phyloP scores from a whole-genome alignment of 2,797 vertebrate species.

The Sus cebifrons region DNA sequence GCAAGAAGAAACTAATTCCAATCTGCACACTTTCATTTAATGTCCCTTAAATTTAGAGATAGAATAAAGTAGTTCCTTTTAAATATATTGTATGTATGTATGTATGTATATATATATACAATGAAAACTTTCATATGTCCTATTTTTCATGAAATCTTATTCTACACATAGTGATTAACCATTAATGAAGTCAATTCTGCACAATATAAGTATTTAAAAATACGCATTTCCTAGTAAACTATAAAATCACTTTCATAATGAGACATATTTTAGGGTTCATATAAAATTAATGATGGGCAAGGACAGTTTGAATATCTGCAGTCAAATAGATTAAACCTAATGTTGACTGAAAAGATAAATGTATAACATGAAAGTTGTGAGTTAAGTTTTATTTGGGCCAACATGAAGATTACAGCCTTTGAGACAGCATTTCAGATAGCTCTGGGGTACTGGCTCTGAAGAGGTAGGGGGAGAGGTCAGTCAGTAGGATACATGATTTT shows the following conservation, averaged over 20 bases:
- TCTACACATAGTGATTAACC: neutral
- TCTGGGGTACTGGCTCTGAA: neutral
- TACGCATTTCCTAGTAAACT: neutral
- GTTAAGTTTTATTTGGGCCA: neutral
- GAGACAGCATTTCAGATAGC: neutral
- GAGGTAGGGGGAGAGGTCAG: neutral
- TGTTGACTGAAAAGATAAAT: neutral
- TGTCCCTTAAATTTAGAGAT: neutral
- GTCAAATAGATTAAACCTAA: neutral
- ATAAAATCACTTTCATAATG: neutral
- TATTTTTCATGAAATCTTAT: constrained; percentile 15
- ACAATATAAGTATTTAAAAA: neutral
- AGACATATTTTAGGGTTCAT: neutral
- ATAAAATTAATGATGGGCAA: neutral
- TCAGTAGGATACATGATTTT: neutral
- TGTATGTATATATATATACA: neutral
- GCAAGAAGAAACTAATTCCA: neutral
- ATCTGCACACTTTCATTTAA: neutral
- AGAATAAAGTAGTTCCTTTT: neutral
- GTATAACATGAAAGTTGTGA: neutral
- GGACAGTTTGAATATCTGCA: neutral
- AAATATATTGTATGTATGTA: neutral
- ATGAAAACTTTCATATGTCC: neutral
- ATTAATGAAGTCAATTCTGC: neutral
- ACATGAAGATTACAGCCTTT: neutral